phyloP scores from a whole-genome alignment of 2,113 vertebrate genomes.

The Nyctibius bracteatus region DNA sequence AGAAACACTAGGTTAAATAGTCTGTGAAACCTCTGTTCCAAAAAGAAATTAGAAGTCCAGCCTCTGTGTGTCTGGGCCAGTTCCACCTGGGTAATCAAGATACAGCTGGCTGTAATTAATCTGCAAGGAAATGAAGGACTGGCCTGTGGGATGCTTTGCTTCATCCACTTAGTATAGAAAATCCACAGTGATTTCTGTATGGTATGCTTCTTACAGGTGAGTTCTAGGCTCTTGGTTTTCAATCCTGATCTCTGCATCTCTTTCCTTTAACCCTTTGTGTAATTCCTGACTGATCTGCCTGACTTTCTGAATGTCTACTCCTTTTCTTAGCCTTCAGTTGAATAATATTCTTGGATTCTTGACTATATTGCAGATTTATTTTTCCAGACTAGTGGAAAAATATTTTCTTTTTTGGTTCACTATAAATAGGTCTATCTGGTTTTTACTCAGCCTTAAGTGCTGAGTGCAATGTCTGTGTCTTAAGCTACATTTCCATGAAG shows the following conservation, averaged over 20 bases:
- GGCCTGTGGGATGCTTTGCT: not conserved
- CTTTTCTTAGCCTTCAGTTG: not conserved
- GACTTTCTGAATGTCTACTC: not conserved
- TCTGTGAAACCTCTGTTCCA: not conserved
- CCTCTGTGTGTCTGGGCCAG: not conserved
- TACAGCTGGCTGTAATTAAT: slow-evolving; percentile 15
- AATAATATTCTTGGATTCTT: not conserved
- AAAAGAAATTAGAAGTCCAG: not conserved
- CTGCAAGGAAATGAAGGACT: not conserved
- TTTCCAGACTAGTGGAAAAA: not conserved
- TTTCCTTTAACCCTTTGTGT: not conserved
- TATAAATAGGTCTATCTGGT: not conserved
- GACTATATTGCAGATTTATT: not conserved
- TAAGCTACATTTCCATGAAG: not conserved
- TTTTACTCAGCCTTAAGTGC: not conserved
- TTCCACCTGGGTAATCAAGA: not conserved
- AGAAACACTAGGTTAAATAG: not conserved
- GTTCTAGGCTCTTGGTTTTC: not conserved
- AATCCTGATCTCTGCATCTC: not conserved
- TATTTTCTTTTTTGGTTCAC: not conserved
- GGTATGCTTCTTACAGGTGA: not conserved
- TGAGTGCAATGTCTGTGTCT: not conserved
- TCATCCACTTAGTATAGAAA: not conserved
- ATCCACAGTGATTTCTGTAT: not conserved
- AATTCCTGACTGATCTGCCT: not conserved